A percentile compares a stretch with the other conserved stretches of the same genome.
phyloP scores from a whole-genome alignment of 1,140 invertebrate species.

The Ceratina japonica region DNA sequence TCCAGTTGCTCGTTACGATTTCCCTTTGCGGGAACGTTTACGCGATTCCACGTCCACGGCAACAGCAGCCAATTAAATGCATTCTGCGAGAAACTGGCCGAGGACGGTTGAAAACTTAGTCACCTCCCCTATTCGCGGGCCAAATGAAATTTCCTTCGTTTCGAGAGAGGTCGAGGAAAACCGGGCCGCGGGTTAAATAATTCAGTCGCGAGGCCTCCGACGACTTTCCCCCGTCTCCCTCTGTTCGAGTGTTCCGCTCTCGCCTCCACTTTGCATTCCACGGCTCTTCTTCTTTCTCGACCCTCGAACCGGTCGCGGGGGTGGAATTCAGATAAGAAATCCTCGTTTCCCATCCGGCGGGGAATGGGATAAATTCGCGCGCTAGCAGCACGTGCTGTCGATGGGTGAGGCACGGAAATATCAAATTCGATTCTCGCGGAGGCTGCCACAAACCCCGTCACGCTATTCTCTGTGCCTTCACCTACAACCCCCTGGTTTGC shows the following conservation, averaged over 20 bases:
- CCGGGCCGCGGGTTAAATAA: slow-evolving; percentile 65
- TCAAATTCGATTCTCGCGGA: slow-evolving; percentile 65
- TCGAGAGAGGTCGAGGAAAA: slow-evolving; percentile 40
- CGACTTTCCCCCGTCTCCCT: slow-evolving; percentile 48
- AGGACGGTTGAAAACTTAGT: slow-evolving; percentile 51
- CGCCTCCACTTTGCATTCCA: slow-evolving; percentile 56
- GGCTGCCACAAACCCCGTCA: background rate
- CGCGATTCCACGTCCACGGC: background rate
- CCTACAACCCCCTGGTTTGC: slow-evolving; percentile 1
- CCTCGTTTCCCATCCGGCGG: slow-evolving; percentile 38
- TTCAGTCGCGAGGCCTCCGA: slow-evolving; percentile 62
- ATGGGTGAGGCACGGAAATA: slow-evolving; percentile 66
- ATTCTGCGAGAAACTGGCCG: background rate
- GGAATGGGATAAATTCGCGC: slow-evolving; percentile 57
- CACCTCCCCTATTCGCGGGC: slow-evolving; percentile 45
- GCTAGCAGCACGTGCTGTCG: slow-evolving; percentile 56
- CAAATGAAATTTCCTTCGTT: slow-evolving; percentile 71
- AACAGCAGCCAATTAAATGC: slow-evolving; percentile 26
- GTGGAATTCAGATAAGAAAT: slow-evolving; percentile 58
- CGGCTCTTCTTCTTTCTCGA: slow-evolving; percentile 7
- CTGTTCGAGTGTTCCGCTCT: slow-evolving; percentile 15
- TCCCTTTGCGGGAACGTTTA: slow-evolving; percentile 1
- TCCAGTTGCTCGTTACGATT: background rate
- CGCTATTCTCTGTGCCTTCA: background rate
- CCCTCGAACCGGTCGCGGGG: too few species aligned